Base-by-base conservation (phyloP, 2,888 invertebrate species). In the Punctoribates punctum region DNA sequence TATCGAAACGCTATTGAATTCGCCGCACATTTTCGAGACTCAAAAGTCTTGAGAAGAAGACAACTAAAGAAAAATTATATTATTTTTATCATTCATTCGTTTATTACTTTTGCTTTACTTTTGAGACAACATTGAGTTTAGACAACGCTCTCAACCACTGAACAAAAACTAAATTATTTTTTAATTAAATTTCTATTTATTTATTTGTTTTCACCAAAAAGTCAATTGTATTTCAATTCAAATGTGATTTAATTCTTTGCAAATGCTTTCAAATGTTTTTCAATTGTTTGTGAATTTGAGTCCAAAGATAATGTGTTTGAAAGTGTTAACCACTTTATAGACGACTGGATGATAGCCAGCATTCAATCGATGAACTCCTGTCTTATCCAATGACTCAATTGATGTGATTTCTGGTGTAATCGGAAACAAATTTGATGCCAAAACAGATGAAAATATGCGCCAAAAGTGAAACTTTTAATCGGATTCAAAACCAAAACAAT, bases 361-460 rank as follows among this genome's bases (percentile, higher is more conserved):
- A 42, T 11, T 42, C 8, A 42, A 42, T 5, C 1, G 13, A 42
- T 42, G 1, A 42, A 42, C 42, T 42, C 9, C 4, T 42, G 42
- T 8, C 42, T 42, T 9, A 42, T 9, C 4, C 42, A 42, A 13
- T 42, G 42, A 13, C 8, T 42, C 42, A 42, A 42, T 42, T 42
- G 13, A 42, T 42, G 42, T 5, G 42, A 42, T 42, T 42, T 42
- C 42, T 8, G 8, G 4, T 42, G 51, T 15, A 51, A 51, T 51
- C 20, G n/a, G 20, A n/a, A 6, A 51, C 51, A n/a, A n/a, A 51
- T 51, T 51, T 51, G 20, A 51, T 20, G 51, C 51, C 51, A 51
- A 51, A 51, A 51, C 51, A 51, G n/a, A 51, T 42, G 42, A 51
- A n/a, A 51, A n/a, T 51, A 51, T 51, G 51, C 51, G 51, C 51